Evolutionary conservation across 2,797 vertebrate genomes (phyloP), one percentile per base, ranked within the genome.

Genomic region (Enteromius fasciolatus): DNA sequence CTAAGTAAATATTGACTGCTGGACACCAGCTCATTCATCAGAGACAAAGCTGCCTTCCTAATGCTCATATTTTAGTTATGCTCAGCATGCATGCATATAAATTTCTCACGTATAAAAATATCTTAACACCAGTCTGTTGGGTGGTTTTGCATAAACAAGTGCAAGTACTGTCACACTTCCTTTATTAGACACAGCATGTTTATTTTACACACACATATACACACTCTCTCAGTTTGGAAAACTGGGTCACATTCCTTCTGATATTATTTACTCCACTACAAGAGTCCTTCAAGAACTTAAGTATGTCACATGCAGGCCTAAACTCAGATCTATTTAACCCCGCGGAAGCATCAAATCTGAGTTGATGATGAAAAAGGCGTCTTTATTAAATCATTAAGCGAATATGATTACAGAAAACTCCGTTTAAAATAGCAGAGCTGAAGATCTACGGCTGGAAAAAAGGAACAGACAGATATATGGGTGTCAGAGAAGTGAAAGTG

Each of bases 211-310:
- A 31, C 31, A 48, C 39, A 48, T 11, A 46, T 17, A 76, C 36
- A 28, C 39, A n/a, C 52, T 39, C 48, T 54, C 64, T 39, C n/a
- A 39, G 52, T 75, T 75, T 63, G 31, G 31, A 28, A 74, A 81
- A 73, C 69, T 81, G 44, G 79, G 69, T 75, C 72, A 67, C 61
- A 75, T 67, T 44, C 33, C 80, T 44, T 7, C 17, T 67, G 44
- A 82, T 74, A 20, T 81, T 77, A 61, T 64, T 77, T 39, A 36
- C 46, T 74, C n/a, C 36, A 72, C 36, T 25, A 74, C 41, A 61
- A n/a, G 52, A 80, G 39, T 48, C 20, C 54, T 78, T 31, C 63
- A 78, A 52, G 46, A 66, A 81, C 31, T 81, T 66, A 46, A 81
- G 31, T 14, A 8, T 73, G 57, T 81, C 46, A 64, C 59, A 75